Percentiles rank a stretch among this genome's conserved stretches.
phyloP scores from a whole-genome alignment of 2,888 invertebrate genomes.

The Caenorhabditis wallacei region DNA sequence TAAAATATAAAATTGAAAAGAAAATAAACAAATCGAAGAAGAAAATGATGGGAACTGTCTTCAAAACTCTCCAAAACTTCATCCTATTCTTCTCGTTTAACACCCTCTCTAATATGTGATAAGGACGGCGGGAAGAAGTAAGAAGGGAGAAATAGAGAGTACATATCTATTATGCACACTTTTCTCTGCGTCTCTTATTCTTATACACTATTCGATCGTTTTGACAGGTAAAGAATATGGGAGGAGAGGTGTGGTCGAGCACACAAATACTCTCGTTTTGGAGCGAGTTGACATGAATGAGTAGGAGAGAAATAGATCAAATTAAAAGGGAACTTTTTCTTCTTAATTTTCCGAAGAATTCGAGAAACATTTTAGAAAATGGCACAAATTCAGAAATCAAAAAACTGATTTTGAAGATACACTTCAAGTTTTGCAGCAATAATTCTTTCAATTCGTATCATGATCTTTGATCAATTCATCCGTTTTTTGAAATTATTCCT shows the following conservation, averaged over 20 bases:
- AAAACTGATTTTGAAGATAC: too few relatives aligned
- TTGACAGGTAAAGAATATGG: slow-evolving; percentile 25
- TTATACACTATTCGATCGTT: slow-evolving; percentile 3
- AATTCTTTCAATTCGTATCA: too few relatives aligned
- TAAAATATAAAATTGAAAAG: neutral
- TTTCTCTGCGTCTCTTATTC: slow-evolving; percentile 15
- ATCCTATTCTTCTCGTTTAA: neutral
- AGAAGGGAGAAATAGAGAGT: slow-evolving; percentile 19
- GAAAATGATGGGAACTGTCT: neutral
- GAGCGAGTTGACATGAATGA: slow-evolving; percentile 15
- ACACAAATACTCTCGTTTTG: slow-evolving; percentile 40
- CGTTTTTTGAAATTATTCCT: neutral
- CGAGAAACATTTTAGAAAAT: too few relatives aligned
- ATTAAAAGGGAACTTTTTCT: neutral
- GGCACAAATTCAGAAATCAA: too few relatives aligned
- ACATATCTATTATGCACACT: slow-evolving; percentile 42
- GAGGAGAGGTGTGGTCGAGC: slow-evolving; percentile 46
- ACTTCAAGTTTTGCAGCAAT: too few relatives aligned
- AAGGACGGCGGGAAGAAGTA: slow-evolving; percentile 24
- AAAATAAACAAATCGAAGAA: neutral
- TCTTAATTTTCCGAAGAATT: neutral
- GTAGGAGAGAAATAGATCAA: slow-evolving; percentile 1
- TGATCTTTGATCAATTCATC: too few relatives aligned
- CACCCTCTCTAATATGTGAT: slow-evolving; percentile 11
- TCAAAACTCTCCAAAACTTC: slow-evolving; percentile 1